Evolutionary conservation across 2,797 vertebrate genomes (phyloP).

Genomic region (Sebastes diploproa): DNA sequence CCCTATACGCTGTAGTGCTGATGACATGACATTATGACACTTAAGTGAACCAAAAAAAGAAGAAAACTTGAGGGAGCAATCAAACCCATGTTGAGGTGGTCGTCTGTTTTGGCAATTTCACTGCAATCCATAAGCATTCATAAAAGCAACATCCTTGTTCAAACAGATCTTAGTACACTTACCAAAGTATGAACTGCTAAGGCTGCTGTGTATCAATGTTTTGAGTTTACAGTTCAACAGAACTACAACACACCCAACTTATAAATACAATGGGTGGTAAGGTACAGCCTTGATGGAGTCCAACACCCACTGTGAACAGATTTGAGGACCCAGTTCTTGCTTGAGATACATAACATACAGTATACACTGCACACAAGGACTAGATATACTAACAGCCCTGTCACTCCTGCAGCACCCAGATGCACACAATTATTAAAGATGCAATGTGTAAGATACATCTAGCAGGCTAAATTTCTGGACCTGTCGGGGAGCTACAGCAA

Average conservation of each 20-base stretch:
- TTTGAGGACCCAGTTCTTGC: neutral
- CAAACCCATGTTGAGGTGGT: neutral
- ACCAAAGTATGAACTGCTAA: neutral
- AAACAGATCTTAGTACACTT: neutral
- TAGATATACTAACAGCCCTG: neutral
- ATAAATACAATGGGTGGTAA: neutral
- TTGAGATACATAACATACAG: neutral
- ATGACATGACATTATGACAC: neutral
- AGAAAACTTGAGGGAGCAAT: neutral
- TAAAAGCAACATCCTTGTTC: neutral
- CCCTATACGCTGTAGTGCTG: too few relatives aligned
- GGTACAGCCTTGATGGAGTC: too few relatives aligned
- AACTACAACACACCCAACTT: neutral
- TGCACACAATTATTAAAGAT: too few relatives aligned
- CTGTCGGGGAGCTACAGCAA: too few relatives aligned
- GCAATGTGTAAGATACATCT: too few relatives aligned
- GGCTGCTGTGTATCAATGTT: neutral
- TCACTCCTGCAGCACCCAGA: neutral
- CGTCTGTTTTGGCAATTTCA: neutral
- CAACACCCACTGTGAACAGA: neutral
- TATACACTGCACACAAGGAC: neutral
- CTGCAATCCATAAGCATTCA: neutral
- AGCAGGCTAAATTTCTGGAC: too few relatives aligned
- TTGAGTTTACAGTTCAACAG: neutral
- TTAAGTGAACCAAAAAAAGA: neutral